Evolutionary conservation across 2,797 vertebrate genomes (phyloP).

Genomic region (Coilia nasus): DNA sequence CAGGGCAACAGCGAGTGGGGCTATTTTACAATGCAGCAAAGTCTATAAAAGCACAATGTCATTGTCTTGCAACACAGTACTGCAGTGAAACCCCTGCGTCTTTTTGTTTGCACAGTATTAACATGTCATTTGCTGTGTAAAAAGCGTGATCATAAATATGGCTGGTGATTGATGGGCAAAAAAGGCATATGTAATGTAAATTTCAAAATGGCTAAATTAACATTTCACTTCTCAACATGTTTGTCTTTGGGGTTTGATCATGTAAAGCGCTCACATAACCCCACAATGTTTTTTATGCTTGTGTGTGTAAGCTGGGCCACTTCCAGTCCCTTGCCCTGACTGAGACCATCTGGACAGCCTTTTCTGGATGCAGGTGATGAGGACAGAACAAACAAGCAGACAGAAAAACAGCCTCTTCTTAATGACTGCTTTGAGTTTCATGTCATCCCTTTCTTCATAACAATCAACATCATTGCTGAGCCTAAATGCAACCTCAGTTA

Average conservation of each 20-base stretch:
- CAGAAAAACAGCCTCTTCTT: not conserved
- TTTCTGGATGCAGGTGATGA: not conserved
- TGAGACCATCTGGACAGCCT: not conserved
- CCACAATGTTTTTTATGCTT: not conserved
- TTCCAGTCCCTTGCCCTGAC: not conserved
- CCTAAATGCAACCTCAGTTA: conserved; percentile 20
- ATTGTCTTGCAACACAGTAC: not conserved
- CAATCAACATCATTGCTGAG: not conserved
- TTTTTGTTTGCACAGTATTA: not conserved
- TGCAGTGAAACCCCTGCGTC: not conserved
- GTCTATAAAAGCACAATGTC: conserved; percentile 1
- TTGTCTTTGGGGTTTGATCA: not conserved
- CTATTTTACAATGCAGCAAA: conserved; percentile 32
- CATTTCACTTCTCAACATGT: not conserved
- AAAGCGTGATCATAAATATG: not conserved
- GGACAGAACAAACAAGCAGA: not conserved
- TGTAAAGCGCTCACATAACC: not conserved
- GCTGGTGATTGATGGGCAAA: conserved; percentile 1
- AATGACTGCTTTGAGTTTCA: not conserved
- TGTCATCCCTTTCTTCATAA: conserved; percentile 1
- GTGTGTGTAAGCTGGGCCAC: not conserved
- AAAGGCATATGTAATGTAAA: not conserved
- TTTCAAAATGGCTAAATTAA: not conserved
- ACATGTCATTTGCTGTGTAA: not conserved
- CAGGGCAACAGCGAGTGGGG: conserved; percentile 35